Evolutionary conservation across 30 jellyfish, hydroid and myxozoan genomes (phyloP), one percentile per base, ranked within the genome.

Genomic region (Turritopsis rubra): DNA sequence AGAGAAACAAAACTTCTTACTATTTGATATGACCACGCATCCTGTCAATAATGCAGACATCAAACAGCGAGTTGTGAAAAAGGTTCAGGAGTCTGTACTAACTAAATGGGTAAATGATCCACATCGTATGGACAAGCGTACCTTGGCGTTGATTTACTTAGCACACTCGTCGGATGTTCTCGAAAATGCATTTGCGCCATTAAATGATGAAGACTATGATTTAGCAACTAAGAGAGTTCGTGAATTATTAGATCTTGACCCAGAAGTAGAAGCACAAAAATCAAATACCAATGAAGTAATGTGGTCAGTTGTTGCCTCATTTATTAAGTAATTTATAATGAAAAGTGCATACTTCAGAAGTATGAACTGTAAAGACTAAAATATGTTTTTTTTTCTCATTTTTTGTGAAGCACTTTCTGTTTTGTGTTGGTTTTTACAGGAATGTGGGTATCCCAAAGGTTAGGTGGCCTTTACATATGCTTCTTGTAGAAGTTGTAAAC

Each of bases 271-370:
- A 75, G 99, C 96, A 23, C 96, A 89, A 74, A 92, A 91, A 54
- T 75, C 95, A 26, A 93, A 78, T 80, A 83, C 99, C 22, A 93
- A 93, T 79, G 99, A 93, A 73, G 95, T 93, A 26, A 88, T 93
- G 99, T 93, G 99, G 99, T 92, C 99, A 3, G 99, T 93, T 20
- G 73, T 93, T 72, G 99, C 99, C 27, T 86, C 99, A n/a, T 93
- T 85, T 72, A 88, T 92, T 60, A 92, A 92, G 79, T 92, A 83
- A 82, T 75, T 41, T 41, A 41, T 41, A 41, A 41, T 41, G 13
- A 41, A 5, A 5, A 41, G 9, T 41, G 60, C 9, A 41, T 41
- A 41, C 60, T 41, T 41, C n/a, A n/a, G 60, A 41, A 41, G 60
- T 41, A 41, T 41, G 60, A 41, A 41, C 60, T 41, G 60, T 13